Percentiles rank a stretch among this genome's conserved stretches.
Conservation (phyloP, 1,140 invertebrate genomes). For the Calliphora vicina region DNA sequence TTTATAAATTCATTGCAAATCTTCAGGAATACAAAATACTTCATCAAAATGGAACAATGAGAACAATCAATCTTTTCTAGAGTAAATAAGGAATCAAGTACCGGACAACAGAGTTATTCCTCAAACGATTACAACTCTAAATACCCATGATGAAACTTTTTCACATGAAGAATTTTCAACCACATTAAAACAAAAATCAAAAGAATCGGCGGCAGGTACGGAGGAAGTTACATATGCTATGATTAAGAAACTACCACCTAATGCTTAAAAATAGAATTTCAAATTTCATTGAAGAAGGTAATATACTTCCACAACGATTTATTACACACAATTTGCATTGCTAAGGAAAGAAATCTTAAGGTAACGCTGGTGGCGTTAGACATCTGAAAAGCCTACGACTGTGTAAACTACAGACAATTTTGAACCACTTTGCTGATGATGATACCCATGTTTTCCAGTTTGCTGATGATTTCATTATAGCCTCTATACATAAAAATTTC, state of each 20-base stretch:
- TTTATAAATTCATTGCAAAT: slow-evolving; percentile 15
- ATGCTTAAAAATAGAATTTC: not conserved
- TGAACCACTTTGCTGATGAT: too few species aligned
- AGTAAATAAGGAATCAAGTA: not conserved
- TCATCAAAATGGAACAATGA: too few species aligned
- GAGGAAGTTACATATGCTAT: not conserved
- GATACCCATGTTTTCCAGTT: not conserved
- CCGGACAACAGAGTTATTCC: not conserved
- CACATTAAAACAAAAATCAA: not conserved
- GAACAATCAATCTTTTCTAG: too few species aligned
- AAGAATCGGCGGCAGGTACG: not conserved
- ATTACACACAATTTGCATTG: not conserved
- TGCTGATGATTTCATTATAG: not conserved
- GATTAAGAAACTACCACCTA: not conserved
- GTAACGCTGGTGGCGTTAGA: not conserved
- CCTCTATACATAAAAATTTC: not conserved
- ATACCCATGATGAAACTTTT: not conserved
- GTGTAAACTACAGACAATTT: not conserved
- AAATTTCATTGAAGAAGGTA: too few species aligned
- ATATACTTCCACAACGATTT: too few species aligned
- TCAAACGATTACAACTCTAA: not conserved
- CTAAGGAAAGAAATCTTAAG: too few species aligned
- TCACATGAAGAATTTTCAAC: not conserved
- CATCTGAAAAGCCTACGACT: not conserved
- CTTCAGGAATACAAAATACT: not conserved